These are phyloP conservation scores for Octopus bimaculoides DNA, from an alignment of 1,140 invertebrate species.

Conservation along the genomic window DNA sequence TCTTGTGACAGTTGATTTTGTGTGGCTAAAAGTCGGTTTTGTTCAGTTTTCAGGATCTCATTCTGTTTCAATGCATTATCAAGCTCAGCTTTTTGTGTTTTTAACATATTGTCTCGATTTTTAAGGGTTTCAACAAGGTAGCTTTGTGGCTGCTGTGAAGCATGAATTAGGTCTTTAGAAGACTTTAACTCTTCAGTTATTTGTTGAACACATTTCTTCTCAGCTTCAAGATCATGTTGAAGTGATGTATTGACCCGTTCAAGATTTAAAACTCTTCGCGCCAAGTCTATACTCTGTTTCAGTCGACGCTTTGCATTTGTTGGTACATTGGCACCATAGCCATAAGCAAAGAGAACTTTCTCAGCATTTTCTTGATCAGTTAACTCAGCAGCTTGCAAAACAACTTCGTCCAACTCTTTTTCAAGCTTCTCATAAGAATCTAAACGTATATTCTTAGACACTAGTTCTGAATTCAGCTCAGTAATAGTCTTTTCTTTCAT, in stretches of 20 bases:
- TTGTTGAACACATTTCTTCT: not conserved
- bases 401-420: conserved; percentile 55
- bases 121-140: conserved; percentile 53
- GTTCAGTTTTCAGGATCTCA: conserved; percentile 47
- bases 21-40: conserved; percentile 36
- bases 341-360: conserved; percentile 55
- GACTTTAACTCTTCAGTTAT: conserved; percentile 41
- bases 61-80: not conserved
- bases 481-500: conserved; percentile 42
- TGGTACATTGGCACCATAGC: conserved; percentile 56
- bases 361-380: conserved; percentile 55
- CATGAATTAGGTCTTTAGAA: conserved; percentile 47
- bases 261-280: conserved; percentile 52
- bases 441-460: conserved; percentile 46
- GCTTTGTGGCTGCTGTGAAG: conserved; percentile 55
- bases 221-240: conserved; percentile 52
- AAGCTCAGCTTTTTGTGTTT: conserved; percentile 39
- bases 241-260: conserved; percentile 52
- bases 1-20: conserved; percentile 55
- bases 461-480: conserved; percentile 47
- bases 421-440: conserved; percentile 55
- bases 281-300: conserved; percentile 56
- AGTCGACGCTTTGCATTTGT: conserved; percentile 54
- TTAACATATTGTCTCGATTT: conserved; percentile 43
- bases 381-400: conserved; percentile 56